Base-by-base conservation (phyloP, 1,140 invertebrate genomes). In the Drosophila guanche region DNA sequence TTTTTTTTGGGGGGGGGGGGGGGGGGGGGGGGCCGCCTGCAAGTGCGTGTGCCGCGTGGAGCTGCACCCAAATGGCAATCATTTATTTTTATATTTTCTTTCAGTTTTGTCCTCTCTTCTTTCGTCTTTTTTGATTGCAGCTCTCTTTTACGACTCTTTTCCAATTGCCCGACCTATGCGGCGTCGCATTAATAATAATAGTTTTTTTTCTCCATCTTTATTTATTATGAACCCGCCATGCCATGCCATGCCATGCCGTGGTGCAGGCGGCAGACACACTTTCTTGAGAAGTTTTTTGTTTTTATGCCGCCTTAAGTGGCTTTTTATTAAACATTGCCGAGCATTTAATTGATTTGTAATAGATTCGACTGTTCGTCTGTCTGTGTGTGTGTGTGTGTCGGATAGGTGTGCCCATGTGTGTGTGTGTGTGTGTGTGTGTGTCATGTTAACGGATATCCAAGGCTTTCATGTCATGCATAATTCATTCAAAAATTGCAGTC, bases 331-430 rank as follows among this genome's bases (percentile, higher is more conserved):
- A 41, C 66, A 75, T 83, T 88, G 78, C 66, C 66, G 60, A 58
- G 83, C 75, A 67, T 88, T 88, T 88, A 88, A 88, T 88, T 88
- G 83, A 88, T 88, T 84, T 88, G 83, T 88, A 88, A 88, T 88
- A 88, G 84, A 88, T 60, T 78, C 65, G 54, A 62, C 22, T 77
- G 52, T 51, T 41, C 33, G 20, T 10, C 12, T 52, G 43, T 53
- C 76, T 83, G 79, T 61, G 58, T 42, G 47, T 59, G 40, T 16
- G 20, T 51, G 46, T 62, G n/a, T 60, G 10, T 55, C 12, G 1
- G 7, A 41, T 5, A 53, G 51, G 23, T 59, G 50, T 69, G 52
- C 7, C 40, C n/a, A 14, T 56, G 16, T 20, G 16, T 20, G 16
- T 45, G 40, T 56, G 16, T 20, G 16, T 20, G 16, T 45, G 40